These are phyloP conservation scores for Pelecanus crispus DNA, from an alignment of 2,113 vertebrate genomes.

Conservation along the genomic window DNA sequence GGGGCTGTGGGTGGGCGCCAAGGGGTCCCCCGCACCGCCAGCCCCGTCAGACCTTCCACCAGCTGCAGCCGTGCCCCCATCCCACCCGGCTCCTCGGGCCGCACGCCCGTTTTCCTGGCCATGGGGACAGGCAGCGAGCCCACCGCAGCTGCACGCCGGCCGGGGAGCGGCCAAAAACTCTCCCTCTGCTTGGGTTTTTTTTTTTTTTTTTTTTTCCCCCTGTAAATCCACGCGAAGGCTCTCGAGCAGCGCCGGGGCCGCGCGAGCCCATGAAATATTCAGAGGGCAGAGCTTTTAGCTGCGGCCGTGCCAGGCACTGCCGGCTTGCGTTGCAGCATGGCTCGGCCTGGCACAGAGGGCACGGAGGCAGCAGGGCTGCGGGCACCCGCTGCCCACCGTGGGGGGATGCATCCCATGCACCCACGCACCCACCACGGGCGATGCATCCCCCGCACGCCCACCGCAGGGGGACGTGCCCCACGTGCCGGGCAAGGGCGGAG, in stretches of 20 bases:
- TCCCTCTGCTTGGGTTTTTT: background rate
- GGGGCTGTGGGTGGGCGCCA: background rate
- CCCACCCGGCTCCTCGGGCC: background rate
- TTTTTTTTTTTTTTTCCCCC: too few species aligned
- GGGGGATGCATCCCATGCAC: background rate
- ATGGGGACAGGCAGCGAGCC: slow-evolving; percentile 14
- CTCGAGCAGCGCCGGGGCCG: background rate
- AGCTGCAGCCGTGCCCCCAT: background rate
- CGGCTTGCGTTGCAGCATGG: background rate
- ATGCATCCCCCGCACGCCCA: background rate
- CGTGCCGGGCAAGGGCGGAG: rapidly evolving
- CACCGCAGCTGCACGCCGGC: background rate
- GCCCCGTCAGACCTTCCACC: background rate
- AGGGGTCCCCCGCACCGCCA: background rate
- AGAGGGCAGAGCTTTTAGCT: slow-evolving; percentile 11
- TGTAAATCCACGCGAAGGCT: background rate
- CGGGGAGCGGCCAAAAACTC: background rate
- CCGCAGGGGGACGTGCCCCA: rapidly evolving
- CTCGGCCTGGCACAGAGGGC: background rate
- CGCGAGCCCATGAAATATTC: slow-evolving; percentile 28
- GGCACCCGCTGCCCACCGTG: background rate
- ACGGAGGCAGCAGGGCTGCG: rapidly evolving
- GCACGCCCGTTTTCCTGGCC: slow-evolving; percentile 8
- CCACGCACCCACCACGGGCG: rapidly evolving
- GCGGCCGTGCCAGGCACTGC: background rate